These are phyloP conservation scores for Trichonephila clavipes DNA, from an alignment of 1,140 invertebrate species.

Conservation along the genomic window DNA sequence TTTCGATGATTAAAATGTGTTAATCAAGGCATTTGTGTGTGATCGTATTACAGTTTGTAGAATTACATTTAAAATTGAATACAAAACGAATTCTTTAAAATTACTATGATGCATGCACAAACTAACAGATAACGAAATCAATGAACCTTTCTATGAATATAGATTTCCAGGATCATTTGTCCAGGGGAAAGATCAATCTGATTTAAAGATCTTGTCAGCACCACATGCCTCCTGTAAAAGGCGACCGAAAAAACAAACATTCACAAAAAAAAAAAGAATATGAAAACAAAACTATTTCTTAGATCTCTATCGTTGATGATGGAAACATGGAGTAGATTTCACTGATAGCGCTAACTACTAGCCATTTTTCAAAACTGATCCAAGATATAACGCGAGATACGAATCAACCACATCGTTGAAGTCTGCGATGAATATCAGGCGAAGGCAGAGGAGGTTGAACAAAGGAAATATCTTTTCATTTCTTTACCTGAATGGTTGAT, in stretches of 20 bases:
- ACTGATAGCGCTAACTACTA: conserved; percentile 37
- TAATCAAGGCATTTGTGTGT: too few species aligned
- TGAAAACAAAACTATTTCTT: conserved; percentile 12
- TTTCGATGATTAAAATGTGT: too few species aligned
- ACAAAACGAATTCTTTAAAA: too few species aligned
- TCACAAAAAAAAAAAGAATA: neutral
- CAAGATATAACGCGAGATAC: neutral
- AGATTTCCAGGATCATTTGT: neutral
- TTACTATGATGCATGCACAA: neutral
- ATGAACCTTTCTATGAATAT: neutral
- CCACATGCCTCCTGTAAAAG: neutral
- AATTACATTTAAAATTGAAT: too few species aligned
- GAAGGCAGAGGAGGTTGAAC: neutral
- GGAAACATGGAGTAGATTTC: conserved; percentile 19
- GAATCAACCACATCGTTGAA: neutral
- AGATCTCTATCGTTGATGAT: conserved; percentile 20
- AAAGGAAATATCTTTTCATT: conserved; percentile 35
- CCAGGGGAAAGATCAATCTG: neutral
- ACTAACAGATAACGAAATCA: neutral
- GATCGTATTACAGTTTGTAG: too few species aligned
- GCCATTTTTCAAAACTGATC: conserved; percentile 39
- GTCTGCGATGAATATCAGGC: neutral
- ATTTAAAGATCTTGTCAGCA: conserved; percentile 27
- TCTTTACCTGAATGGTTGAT: conserved; percentile 9
- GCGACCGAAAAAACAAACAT: neutral